Percentiles rank a stretch among this genome's conserved stretches.
phyloP scores from a whole-genome alignment of 2,797 vertebrate genomes.

The Sebastes goodei region DNA sequence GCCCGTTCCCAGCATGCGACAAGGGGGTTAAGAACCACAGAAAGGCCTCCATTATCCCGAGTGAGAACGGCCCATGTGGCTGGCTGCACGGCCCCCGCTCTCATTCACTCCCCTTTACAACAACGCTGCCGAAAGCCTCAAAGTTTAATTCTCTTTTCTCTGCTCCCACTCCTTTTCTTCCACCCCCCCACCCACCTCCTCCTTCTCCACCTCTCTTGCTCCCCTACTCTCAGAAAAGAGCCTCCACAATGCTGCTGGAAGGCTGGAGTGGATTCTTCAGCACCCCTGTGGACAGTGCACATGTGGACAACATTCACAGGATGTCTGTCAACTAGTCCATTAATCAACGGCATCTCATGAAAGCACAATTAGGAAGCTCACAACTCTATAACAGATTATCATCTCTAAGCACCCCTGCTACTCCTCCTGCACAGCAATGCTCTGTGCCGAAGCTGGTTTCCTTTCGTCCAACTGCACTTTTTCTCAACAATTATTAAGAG shows the following conservation, averaged over 20 bases:
- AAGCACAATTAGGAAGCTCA: conserved; percentile 72
- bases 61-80: conserved; percentile 98
- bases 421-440: conserved; percentile 1
- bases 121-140: conserved; percentile 71
- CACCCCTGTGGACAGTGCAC: conserved; percentile 77
- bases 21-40: conserved; percentile 92
- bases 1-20: conserved; percentile 88
- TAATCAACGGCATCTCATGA: conserved; percentile 74
- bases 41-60: conserved; percentile 93
- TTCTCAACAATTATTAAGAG: not conserved
- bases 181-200: not conserved
- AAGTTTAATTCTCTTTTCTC: conserved; percentile 74
- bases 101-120: conserved; percentile 77
- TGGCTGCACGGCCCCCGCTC: conserved; percentile 77
- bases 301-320: conserved; percentile 80
- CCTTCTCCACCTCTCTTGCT: conserved; percentile 22
- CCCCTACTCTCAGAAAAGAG: conserved; percentile 66
- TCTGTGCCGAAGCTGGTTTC: not conserved
- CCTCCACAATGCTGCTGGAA: conserved; percentile 72
- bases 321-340: conserved; percentile 70
- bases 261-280: conserved; percentile 76
- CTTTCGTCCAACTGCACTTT: conserved; percentile 17
- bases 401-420: conserved; percentile 57
- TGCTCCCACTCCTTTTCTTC: conserved; percentile 12
- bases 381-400: conserved; percentile 62